Base-by-base conservation (phyloP, 1,140 invertebrate genomes). In the Meloidogyne hapla region DNA sequence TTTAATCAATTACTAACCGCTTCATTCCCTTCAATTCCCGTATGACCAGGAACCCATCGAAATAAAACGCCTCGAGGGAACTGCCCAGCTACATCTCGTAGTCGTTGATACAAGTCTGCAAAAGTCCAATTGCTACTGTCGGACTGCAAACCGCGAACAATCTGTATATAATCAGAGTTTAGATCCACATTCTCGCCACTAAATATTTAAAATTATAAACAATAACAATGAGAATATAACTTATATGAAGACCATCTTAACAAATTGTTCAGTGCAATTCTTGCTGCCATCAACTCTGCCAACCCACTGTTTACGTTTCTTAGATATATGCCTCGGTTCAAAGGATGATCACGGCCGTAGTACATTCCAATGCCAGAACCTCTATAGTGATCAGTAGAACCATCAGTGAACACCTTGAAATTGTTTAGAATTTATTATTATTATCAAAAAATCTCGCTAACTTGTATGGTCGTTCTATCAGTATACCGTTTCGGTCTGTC, bases 101-200 rank as follows among this genome's bases (percentile, higher is more conserved):
- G 48, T 56, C n/a, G 48, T 56, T 56, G 48, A 21, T 56, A 56
- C n/a, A n/a, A 4, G 6, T n/a, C 48, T n/a, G 48, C 2, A 56
- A 56, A 56, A 6, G 18, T 18, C n/a, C 48, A n/a, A 56, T 21
- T n/a, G 5, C 18, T n/a, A 56, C 12, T 56, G n/a, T 56, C n/a
- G n/a, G 48, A 56, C n/a, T 56, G 48, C 48, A 56, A 56, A 4
- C 48, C 48, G 6, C 48, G 48, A 6, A 56, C n/a, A n/a, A n/a
- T 56, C 48, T 56, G 48, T 21, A n/a, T n/a, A 56, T 56, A 56
- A 56, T 56, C 48, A n/a, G 48, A n/a, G 48, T 56, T 56, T 56
- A 56, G n/a, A 56, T 56, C 48, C 18, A 56, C 48, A 21, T 56
- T 56, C 6, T 56, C 48, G 18, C 48, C 48, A 21, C 48, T 56